Conservation (phyloP, 2,888 invertebrate genomes). For the Bhutanitis thaidina region DNA sequence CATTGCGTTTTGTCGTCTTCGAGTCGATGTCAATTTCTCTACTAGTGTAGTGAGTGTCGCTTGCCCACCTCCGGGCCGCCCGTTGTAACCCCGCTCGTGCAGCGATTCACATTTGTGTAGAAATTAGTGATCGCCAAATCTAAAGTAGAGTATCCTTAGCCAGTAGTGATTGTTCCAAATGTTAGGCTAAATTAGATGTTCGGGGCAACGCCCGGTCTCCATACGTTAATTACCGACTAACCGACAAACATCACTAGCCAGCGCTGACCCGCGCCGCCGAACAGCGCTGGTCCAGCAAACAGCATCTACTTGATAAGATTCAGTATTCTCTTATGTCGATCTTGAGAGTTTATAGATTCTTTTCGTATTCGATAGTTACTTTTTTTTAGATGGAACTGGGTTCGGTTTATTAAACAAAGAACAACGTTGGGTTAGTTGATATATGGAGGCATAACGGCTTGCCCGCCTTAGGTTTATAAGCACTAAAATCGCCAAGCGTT, state of each 20-base stretch:
- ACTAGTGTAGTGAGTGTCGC: slow-evolving; percentile 45
- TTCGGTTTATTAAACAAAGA: too few relatives aligned
- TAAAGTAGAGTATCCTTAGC: slow-evolving; percentile 75
- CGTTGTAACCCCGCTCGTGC: slow-evolving; percentile 40
- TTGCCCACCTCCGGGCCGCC: slow-evolving; percentile 25
- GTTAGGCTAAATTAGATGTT: slow-evolving; percentile 70
- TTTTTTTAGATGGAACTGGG: neutral
- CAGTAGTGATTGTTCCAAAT: slow-evolving; percentile 78
- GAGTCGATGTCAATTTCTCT: slow-evolving; percentile 60
- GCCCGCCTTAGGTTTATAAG: slow-evolving; percentile 51
- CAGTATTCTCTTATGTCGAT: too few relatives aligned
- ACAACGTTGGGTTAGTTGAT: neutral
- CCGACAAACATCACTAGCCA: too few relatives aligned
- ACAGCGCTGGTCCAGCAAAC: too few relatives aligned
- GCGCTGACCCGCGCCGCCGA: too few relatives aligned
- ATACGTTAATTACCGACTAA: slow-evolving; percentile 28
- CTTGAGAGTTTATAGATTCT: too few relatives aligned
- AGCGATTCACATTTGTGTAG: slow-evolving; percentile 63
- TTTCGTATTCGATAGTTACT: too few relatives aligned
- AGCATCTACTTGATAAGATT: too few relatives aligned
- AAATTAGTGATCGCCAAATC: slow-evolving; percentile 77
- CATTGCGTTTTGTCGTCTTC: slow-evolving; percentile 52
- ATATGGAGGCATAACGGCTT: neutral
- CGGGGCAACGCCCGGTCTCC: slow-evolving; percentile 49
- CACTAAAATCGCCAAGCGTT: slow-evolving; percentile 60